Base-by-base conservation (phyloP, 2,888 invertebrate species). In the Drepana falcataria region DNA sequence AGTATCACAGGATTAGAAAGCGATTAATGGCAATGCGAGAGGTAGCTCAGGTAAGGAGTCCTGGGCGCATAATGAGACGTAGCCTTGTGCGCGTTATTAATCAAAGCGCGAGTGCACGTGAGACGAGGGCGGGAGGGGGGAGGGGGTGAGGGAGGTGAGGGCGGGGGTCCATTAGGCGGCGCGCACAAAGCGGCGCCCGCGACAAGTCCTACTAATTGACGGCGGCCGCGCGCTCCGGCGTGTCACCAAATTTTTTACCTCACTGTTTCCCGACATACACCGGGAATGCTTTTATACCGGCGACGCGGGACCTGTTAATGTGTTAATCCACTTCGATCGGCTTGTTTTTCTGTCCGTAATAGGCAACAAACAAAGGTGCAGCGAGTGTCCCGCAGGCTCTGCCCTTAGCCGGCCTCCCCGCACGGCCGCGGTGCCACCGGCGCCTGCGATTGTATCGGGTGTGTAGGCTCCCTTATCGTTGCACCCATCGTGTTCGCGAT, bases 321-420 rank as follows among this genome's bases (percentile, higher is more conserved):
- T 89, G 85, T 89, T 89, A 89, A 89, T 89, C 86, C 87, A 87
- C 84, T 88, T 76, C 74, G 79, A 77, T 80, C 81, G 80, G 71
- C 81, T 78, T 81, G 87, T 85, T 79, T 72, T 72, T 74, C 75
- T 74, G 81, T 81, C 85, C 87, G 83, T 85, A 83, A 85, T 85
- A 79, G 81, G 81, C 79, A 78, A 82, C 83, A 79, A 80, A 84
- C 80, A 78, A 67, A 75, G 62, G 59, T 55, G 57, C 48, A 53
- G 58, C 63, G 60, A 77, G 81, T 58, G 75, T 60, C 73, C 75
- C 71, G 3, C 58, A 66, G 49, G 37, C 37, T 37, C 37, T 37
- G 37, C 37, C 21, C 21, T 21, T 1, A 21, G 21, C 21, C 21
- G 21, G 21, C 21, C 21, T 21, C 21, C 21, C 21, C 21, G 21